Evolutionary conservation across 2,113 vertebrate species (phyloP).

Genomic region (Pelecanoides urinatrix): DNA sequence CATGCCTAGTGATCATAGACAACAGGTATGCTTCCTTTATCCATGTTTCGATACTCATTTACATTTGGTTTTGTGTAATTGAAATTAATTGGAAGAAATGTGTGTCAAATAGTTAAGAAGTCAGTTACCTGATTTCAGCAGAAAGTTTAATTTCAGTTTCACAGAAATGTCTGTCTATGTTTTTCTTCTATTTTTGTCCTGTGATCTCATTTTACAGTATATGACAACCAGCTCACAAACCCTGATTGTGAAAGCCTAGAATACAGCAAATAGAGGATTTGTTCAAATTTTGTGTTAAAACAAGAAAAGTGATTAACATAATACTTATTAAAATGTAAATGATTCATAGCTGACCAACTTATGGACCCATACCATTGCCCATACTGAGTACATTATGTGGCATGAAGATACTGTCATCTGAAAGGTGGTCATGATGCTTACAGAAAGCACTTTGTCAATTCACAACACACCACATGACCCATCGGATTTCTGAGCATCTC

Average conservation of each 20-base stretch:
- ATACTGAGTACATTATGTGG: neutral
- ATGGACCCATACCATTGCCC: neutral
- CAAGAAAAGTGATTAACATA: neutral
- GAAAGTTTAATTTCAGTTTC: neutral
- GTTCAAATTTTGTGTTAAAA: neutral
- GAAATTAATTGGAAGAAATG: slow-evolving; percentile 55
- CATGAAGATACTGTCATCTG: neutral
- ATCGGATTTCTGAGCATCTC: neutral
- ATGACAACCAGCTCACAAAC: neutral
- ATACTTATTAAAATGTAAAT: neutral
- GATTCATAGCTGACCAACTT: neutral
- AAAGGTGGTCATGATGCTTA: neutral
- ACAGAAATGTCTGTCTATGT: neutral
- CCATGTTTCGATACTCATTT: neutral
- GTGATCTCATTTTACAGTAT: neutral
- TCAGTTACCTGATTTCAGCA: neutral
- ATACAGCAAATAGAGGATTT: neutral
- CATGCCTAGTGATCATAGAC: neutral
- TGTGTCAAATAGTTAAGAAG: slow-evolving; percentile 25
- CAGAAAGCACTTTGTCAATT: neutral
- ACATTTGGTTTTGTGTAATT: slow-evolving; percentile 10
- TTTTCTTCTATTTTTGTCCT: neutral
- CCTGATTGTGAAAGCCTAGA: neutral
- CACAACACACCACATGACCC: too few species aligned
- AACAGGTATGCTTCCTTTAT: neutral